Percentiles rank a stretch among this genome's conserved stretches.
These are phyloP conservation scores for Nemotelus nigrinus DNA, from an alignment of 2,888 invertebrate genomes.

Conservation along the genomic window DNA sequence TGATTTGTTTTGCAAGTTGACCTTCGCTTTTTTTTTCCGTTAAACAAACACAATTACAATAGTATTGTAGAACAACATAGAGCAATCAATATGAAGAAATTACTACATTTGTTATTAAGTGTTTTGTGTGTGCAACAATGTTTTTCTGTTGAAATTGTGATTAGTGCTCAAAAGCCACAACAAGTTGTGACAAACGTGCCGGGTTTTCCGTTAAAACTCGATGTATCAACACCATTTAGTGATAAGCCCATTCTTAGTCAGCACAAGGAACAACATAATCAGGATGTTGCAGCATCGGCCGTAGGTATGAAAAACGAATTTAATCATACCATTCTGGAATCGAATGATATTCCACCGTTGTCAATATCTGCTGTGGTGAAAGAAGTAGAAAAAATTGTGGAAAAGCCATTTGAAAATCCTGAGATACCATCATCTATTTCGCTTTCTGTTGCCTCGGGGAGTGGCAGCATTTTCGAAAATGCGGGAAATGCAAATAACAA, in stretches of 20 bases:
- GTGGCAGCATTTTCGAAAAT: slow-evolving; percentile 28
- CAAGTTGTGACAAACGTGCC: slow-evolving; percentile 20
- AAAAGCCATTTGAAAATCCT: background rate
- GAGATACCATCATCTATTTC: slow-evolving; percentile 36
- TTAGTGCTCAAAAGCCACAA: slow-evolving; percentile 35
- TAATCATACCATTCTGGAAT: background rate
- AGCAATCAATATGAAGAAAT: slow-evolving; percentile 41
- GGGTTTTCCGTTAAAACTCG: slow-evolving; percentile 33
- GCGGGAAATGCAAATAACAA: slow-evolving; percentile 13
- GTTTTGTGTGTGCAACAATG: slow-evolving; percentile 43
- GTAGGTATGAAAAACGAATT: slow-evolving; percentile 18
- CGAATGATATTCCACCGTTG: slow-evolving; percentile 28
- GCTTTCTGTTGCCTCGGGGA: slow-evolving; percentile 27
- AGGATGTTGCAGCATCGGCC: slow-evolving; percentile 7
- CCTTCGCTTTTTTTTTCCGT: background rate
- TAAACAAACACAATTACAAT: background rate
- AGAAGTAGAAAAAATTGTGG: background rate
- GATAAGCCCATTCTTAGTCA: slow-evolving; percentile 14
- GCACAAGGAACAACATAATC: slow-evolving; percentile 3
- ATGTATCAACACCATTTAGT: background rate
- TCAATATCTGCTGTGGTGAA: background rate
- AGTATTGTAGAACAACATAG: background rate
- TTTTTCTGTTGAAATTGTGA: slow-evolving; percentile 36
- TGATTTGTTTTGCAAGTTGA: too few relatives aligned
- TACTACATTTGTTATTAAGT: slow-evolving; percentile 42